phyloP scores from a whole-genome alignment of 2,888 invertebrate genomes.

The Macaria liturata region DNA sequence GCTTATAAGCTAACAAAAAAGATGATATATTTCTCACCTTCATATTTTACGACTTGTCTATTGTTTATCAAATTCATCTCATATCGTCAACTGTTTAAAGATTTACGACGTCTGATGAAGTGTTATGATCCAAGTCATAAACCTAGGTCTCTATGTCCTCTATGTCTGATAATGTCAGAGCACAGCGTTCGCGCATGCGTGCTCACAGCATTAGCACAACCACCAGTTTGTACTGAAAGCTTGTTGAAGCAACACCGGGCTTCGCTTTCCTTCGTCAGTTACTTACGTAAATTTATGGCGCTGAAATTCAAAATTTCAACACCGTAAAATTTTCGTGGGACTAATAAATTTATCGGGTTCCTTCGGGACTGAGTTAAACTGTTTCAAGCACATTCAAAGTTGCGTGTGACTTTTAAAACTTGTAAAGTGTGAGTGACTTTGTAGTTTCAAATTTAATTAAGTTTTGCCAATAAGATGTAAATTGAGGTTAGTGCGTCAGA shows the following conservation, averaged over 20 bases:
- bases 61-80: too few relatives aligned
- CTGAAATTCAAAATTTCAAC: constrained; percentile 9
- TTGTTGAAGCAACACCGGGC: constrained; percentile 11
- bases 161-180: constrained; percentile 27
- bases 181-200: constrained; percentile 35
- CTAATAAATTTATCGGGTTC: not conserved
- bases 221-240: constrained; percentile 18
- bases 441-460: not conserved
- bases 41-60: too few relatives aligned
- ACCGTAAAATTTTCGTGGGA: not conserved
- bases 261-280: not conserved
- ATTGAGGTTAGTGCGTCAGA: constrained; percentile 3
- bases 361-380: not conserved
- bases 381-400: not conserved
- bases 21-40: too few relatives aligned
- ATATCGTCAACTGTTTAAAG: constrained; percentile 8
- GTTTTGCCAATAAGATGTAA: constrained; percentile 4
- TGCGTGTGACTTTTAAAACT: constrained; percentile 10
- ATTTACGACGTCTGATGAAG: constrained; percentile 40
- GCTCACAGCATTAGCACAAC: constrained; percentile 12
- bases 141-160: constrained; percentile 33
- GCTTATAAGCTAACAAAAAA: too few relatives aligned
- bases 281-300: constrained; percentile 20
- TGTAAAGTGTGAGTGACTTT: constrained; percentile 8
- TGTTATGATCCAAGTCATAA: constrained; percentile 27